Base-by-base conservation (phyloP, 2,797 vertebrate genomes). In the Pygocentrus nattereri region DNA sequence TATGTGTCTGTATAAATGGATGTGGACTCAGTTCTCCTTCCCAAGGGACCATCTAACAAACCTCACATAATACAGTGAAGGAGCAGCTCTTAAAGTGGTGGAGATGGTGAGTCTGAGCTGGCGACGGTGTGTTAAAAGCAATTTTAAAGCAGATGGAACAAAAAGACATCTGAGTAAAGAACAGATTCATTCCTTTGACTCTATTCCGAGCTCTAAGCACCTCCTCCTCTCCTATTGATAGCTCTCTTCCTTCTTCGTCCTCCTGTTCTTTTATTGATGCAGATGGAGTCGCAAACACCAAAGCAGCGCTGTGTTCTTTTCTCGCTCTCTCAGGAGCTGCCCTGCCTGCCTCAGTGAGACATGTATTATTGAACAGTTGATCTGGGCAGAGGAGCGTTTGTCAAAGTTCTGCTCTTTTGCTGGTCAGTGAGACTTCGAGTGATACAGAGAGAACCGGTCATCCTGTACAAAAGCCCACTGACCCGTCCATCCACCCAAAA, bases 241-340 rank as follows among this genome's bases (percentile, higher is more conserved):
- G 31, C 16, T 52, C 25, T 30, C 49, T 72, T 41, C 31, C 0
- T 19, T 31, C 27, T 49, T 27, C 41, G 27, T 34, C 30, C 10
- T 34, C 19, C 16, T 52, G 31, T n/a, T 71, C 69, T 54, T 72
- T 54, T 54, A 54, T 72, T 72, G 70, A 72, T 72, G 49, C 70
- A 31, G 70, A 54, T 21, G 30, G 70, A 54, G 18, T 72, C 10
- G 4, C 70, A 54, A 34, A 52, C 70, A 47, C 27, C 70, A 19
- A 31, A 31, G 49, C 49, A 72, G 70, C 12, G 11, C 30, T 70
- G 41, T 16, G 44, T 49, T 71, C 44, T 31, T 10, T 71, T 52
- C 69, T 71, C 47, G 4, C 68, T 71, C 49, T 71, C 69, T 52
- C 23, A 52, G 47, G 23, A 30, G 69, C 47, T 71, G 47, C 11